These are phyloP conservation scores for Pandemis corylana DNA, from an alignment of 2,888 invertebrate genomes.

Conservation along the genomic window DNA sequence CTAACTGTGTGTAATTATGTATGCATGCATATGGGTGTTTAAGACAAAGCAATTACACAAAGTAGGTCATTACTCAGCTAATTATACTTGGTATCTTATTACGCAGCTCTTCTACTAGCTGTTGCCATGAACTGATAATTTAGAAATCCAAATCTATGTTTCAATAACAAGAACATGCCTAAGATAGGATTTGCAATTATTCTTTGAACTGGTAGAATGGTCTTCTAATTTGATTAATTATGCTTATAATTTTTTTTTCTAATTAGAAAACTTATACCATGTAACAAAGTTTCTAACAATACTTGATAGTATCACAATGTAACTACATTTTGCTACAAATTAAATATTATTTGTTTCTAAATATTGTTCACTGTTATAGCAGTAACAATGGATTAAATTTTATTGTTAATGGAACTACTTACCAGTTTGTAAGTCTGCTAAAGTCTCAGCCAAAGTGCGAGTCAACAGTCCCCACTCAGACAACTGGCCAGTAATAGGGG, in stretches of 20 bases:
- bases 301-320: neutral
- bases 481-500: conserved; percentile 87
- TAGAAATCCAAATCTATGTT: conserved; percentile 31
- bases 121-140: conserved; percentile 20
- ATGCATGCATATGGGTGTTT: conserved; percentile 17
- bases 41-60: conserved; percentile 34
- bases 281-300: neutral
- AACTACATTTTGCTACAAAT: too few relatives aligned
- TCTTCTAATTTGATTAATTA: neutral
- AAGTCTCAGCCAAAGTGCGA: conserved; percentile 87
- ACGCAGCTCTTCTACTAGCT: neutral
- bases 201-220: neutral
- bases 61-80: conserved; percentile 39
- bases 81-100: conserved; percentile 37
- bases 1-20: neutral
- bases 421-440: conserved; percentile 88
- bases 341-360: too few relatives aligned
- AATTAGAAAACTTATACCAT: neutral
- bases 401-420: conserved; percentile 37
- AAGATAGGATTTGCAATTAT: neutral
- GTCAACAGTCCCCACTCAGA: conserved; percentile 89
- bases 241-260: neutral
- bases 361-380: too few relatives aligned
- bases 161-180: neutral
- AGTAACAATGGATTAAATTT: too few relatives aligned